phyloP scores from a whole-genome alignment of 2,797 vertebrate genomes.

The Anabacerthia variegaticeps region DNA sequence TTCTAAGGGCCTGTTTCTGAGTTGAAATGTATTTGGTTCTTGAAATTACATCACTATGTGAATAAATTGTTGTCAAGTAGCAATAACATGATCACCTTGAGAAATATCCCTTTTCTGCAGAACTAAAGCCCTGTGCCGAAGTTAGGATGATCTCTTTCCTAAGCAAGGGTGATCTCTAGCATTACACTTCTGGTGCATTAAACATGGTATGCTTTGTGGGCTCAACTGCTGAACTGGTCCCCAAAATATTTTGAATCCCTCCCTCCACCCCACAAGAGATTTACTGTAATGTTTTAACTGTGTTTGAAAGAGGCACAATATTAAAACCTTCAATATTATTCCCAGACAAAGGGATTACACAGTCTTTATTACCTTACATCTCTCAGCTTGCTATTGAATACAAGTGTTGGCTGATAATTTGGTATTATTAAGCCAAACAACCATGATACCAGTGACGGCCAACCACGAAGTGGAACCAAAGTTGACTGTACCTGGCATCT shows the following conservation, averaged over 20 bases:
- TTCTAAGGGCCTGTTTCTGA: slow-evolving; percentile 13
- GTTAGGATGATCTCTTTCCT: neutral
- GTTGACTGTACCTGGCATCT: slow-evolving; percentile 90
- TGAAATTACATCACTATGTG: slow-evolving; percentile 19
- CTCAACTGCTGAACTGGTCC: neutral
- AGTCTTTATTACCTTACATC: neutral
- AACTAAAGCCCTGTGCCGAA: neutral
- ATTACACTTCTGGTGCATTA: neutral
- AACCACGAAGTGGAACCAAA: neutral
- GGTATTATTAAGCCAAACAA: neutral
- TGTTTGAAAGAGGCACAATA: neutral
- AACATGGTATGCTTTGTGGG: neutral
- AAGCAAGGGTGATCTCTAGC: neutral
- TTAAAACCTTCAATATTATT: neutral
- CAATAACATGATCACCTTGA: neutral
- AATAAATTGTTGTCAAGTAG: slow-evolving; percentile 33
- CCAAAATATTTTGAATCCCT: neutral
- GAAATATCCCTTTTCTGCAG: slow-evolving; percentile 21
- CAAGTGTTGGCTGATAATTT: neutral
- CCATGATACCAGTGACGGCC: neutral
- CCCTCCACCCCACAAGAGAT: neutral
- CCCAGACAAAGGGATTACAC: neutral
- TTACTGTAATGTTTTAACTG: neutral
- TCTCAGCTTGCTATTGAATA: neutral
- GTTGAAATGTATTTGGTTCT: slow-evolving; percentile 35